A percentile compares a stretch with the other conserved stretches of the same genome.
Conservation (phyloP, 1,140 invertebrate species). For the Heliconius eleuchia region DNA sequence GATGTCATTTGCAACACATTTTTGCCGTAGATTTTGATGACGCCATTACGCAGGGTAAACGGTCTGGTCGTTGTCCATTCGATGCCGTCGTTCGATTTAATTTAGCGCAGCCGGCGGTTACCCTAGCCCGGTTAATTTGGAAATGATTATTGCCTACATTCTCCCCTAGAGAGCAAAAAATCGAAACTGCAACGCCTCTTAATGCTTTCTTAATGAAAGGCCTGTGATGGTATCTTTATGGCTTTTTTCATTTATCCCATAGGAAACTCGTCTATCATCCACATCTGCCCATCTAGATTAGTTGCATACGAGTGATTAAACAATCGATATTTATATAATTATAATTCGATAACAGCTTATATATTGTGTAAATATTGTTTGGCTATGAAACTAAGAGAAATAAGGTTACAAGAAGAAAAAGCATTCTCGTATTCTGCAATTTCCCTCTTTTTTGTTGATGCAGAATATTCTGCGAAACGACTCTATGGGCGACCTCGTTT, state of each 20-base stretch:
- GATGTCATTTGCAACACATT: slow-evolving; percentile 69
- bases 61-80: slow-evolving; percentile 65
- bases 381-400: neutral
- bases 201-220: slow-evolving; percentile 56
- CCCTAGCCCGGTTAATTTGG: slow-evolving; percentile 68
- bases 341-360: too few relatives aligned
- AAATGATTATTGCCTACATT: slow-evolving; percentile 72
- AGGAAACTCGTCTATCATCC: slow-evolving; percentile 13
- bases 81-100: slow-evolving; percentile 67
- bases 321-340: neutral
- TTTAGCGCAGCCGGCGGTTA: slow-evolving; percentile 68
- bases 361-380: neutral
- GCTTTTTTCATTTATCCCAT: slow-evolving; percentile 23
- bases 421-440: neutral
- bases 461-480: slow-evolving; percentile 1
- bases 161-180: slow-evolving; percentile 51
- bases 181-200: slow-evolving; percentile 46
- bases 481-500: slow-evolving; percentile 3
- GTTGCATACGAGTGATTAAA: neutral
- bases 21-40: slow-evolving; percentile 70
- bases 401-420: neutral
- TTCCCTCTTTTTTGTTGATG: neutral
- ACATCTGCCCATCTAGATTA: neutral
- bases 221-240: slow-evolving; percentile 25
- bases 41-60: slow-evolving; percentile 67